phyloP scores from a whole-genome alignment of 2,113 vertebrate species.

The Siniperca chuatsi region DNA sequence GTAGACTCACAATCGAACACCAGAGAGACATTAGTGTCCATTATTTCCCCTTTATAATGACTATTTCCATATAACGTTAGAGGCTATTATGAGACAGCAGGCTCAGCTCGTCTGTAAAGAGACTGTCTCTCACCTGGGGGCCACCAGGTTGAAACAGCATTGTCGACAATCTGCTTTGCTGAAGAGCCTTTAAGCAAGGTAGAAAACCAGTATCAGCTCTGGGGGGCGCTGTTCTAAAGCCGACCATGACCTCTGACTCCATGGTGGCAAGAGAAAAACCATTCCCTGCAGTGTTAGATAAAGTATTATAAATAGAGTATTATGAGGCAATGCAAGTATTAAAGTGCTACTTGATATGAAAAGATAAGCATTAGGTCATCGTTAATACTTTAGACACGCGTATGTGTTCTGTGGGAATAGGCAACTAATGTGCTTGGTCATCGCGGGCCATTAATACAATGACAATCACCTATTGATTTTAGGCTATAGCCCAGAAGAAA shows the following conservation, averaged over 20 bases:
- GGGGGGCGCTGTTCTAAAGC: conserved; percentile 44
- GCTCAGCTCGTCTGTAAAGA: conserved; percentile 28
- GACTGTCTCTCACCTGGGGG: neutral
- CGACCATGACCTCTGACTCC: conserved; percentile 24
- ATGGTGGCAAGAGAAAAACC: neutral
- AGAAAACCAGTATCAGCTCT: neutral
- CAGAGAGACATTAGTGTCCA: conserved; percentile 5
- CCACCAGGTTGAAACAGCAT: neutral
- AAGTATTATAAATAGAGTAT: neutral
- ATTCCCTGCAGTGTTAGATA: neutral
- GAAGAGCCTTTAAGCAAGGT: neutral
- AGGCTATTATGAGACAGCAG: conserved; percentile 12
- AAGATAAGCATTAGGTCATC: neutral
- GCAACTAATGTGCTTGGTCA: neutral
- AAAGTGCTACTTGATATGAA: neutral
- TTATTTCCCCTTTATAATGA: conserved; percentile 1
- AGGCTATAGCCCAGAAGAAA: neutral
- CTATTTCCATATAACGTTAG: conserved; percentile 34
- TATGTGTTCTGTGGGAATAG: neutral
- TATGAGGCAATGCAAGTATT: neutral
- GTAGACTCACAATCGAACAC: neutral
- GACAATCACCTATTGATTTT: neutral
- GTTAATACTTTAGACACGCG: neutral
- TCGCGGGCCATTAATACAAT: neutral
- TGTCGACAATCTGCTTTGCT: neutral